Evolutionary conservation across 2,797 vertebrate genomes (phyloP), one percentile per base, ranked within the genome.

Genomic region (Mustela erminea): DNA sequence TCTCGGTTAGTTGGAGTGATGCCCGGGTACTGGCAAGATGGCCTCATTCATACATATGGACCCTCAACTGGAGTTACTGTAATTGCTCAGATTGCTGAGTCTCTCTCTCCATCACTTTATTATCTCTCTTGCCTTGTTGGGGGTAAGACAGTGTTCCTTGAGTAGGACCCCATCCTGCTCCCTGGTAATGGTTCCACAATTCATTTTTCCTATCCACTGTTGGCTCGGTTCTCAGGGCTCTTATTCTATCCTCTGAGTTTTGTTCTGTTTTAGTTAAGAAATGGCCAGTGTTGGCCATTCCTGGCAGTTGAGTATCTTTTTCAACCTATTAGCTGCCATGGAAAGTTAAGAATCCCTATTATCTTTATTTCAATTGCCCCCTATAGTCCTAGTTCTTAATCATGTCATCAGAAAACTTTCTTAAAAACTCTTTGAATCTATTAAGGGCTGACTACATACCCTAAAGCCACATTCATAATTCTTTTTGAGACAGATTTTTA

Each of bases 51-150:
- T 12, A 0, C 38, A 27, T 66, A 27, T 80, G 12, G 46, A 70
- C 3, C 12, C 62, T 92, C 32, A 2, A 1, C 13, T 38, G n/a
- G 17, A 41, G 13, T 46, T 58, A 5, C 7, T 78, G 0, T 90
- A 21, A 64, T 60, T 70, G 43, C 2, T 25, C 13, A 90, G 14
- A 52, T 21, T 18, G 4, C 52, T 68, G 3, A 38, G 15, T 23
- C 75, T 18, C 1, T 56, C 15, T 52, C 38, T 81, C 35, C 60
- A 21, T 72, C 18, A 62, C 62, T 72, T 87, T 14, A 32, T 66
- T 14, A 20, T 38, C 15, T 83, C 18, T 60, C 58, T 81, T 85
- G 20, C 43, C 32, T 93, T 27, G 27, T 10, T 2, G 12, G 32
- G 32, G 29, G 62, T 29, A 32, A 32, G 29, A 38, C 23, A 10